Conservation (phyloP, 1,140 invertebrate species). For the Trachymyrmex cornetzi region DNA sequence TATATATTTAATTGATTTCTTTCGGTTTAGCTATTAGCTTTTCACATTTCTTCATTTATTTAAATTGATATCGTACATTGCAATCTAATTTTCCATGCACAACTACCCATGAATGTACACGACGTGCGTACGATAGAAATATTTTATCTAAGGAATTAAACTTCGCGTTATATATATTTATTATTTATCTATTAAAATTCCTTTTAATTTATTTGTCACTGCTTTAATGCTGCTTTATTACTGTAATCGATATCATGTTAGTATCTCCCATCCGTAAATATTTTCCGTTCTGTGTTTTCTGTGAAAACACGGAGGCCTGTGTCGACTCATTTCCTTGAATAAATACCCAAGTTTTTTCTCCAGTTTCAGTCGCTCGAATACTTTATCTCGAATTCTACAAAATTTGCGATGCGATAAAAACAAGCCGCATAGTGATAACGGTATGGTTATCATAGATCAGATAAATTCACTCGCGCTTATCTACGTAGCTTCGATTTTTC, state of each 20-base stretch:
- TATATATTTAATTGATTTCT: conserved; percentile 19
- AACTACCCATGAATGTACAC: not conserved
- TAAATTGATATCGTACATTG: not conserved
- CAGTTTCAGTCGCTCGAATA: not conserved
- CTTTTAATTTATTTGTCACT: not conserved
- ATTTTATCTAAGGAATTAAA: not conserved
- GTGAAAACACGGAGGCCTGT: not conserved
- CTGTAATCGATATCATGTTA: not conserved
- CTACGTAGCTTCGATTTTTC: conserved; percentile 2
- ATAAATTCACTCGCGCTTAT: conserved; percentile 20
- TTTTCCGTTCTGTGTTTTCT: not conserved
- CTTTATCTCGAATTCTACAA: not conserved
- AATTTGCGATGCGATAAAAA: conserved; percentile 29
- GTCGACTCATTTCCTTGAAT: not conserved
- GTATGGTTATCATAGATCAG: conserved; percentile 15
- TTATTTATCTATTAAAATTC: not conserved
- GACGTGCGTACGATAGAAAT: not conserved
- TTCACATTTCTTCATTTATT: conserved; percentile 7
- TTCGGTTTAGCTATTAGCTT: not conserved
- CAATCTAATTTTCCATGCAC: not conserved
- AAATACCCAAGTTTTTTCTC: conserved; percentile 2
- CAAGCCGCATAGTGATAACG: not conserved
- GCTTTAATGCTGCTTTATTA: not conserved
- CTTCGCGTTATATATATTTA: not conserved
- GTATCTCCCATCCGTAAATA: not conserved